phyloP scores from a whole-genome alignment of 2,797 vertebrate genomes.

The Myripristis jacobus region DNA sequence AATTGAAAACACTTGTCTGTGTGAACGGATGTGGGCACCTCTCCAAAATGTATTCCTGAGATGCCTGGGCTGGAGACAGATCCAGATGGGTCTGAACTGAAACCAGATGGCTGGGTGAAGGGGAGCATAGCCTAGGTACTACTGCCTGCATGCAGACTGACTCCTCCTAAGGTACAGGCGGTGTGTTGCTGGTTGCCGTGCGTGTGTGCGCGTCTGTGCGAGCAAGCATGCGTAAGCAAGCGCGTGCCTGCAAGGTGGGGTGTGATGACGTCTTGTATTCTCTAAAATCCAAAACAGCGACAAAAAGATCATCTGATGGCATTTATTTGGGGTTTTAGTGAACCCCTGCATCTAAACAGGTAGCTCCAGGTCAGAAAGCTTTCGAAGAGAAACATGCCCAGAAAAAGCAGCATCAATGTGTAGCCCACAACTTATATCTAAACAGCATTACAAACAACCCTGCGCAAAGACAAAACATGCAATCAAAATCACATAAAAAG shows the following conservation, averaged over 20 bases:
- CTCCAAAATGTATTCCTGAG: slow-evolving; percentile 88
- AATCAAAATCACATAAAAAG: background rate
- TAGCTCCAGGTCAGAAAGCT: too few relatives aligned
- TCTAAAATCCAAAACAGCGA: slow-evolving; percentile 12
- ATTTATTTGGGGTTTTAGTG: background rate
- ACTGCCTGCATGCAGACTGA: slow-evolving; percentile 70
- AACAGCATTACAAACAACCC: background rate
- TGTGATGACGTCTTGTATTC: slow-evolving; percentile 28
- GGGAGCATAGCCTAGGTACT: slow-evolving; percentile 76
- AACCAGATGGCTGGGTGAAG: slow-evolving; percentile 84
- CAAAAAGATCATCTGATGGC: background rate
- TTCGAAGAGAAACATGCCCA: background rate
- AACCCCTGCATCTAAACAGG: background rate
- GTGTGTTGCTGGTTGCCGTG: slow-evolving; percentile 27
- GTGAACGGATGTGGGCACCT: slow-evolving; percentile 88
- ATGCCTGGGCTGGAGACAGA: slow-evolving; percentile 85
- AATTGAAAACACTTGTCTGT: slow-evolving; percentile 88
- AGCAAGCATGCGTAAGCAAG: background rate
- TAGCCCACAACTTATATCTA: background rate
- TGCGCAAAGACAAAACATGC: background rate
- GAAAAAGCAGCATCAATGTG: background rate
- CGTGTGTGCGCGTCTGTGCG: slow-evolving; percentile 14
- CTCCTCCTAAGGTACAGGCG: slow-evolving; percentile 50
- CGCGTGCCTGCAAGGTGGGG: slow-evolving; percentile 10
- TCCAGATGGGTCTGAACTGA: slow-evolving; percentile 88